Base-by-base conservation (phyloP, 2,797 vertebrate species). In the Lithobates sylvaticus region DNA sequence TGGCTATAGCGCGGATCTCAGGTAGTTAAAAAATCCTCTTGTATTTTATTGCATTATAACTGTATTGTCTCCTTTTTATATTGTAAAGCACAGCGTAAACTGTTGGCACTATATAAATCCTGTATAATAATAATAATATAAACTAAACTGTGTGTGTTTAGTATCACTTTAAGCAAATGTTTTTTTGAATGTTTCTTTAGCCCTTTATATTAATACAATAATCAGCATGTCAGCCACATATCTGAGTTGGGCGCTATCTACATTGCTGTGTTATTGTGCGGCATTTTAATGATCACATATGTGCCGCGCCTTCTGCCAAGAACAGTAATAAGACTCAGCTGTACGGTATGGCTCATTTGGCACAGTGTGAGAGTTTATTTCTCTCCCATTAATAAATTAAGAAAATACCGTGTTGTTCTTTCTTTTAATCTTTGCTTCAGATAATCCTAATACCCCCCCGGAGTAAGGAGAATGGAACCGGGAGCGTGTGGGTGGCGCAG, bases 311-410 rank as follows among this genome's bases (percentile, higher is more conserved):
- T 23, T 10, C 4, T 84, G 74, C 83, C 83, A 84, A 74, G 83
- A 84, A 78, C 32, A 77, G 50, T 50, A 70, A 32, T 73, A 32
- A 32, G 58, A 39, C 65, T 77, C 44, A 71, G 65, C 65, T 84
- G 39, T 23, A 42, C 32, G 21, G 39, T 32, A 65, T 64, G 83
- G 67, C 65, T 84, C 23, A 44, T 64, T 84, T 84, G 83, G 83
- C 83, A 58, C 44, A 47, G 29, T 39, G 44, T 10, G 32, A 50
- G 16, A 27, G 74, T 77, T 84, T 78, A 78, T 84, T 77, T 84
- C 36, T 50, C 83, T 84, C 23, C 67, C 75, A 84, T 78, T 78
- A 78, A 78, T 84, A 61, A 84, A 78, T 84, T 70, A 77, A 84
- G 83, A 77, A 84, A 84, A 69, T 77, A 84, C 29, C 39, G 64